Percentiles rank a stretch among this genome's conserved stretches.
phyloP scores from a whole-genome alignment of 2,888 invertebrate genomes.

The Lamellibrachia satsuma region DNA sequence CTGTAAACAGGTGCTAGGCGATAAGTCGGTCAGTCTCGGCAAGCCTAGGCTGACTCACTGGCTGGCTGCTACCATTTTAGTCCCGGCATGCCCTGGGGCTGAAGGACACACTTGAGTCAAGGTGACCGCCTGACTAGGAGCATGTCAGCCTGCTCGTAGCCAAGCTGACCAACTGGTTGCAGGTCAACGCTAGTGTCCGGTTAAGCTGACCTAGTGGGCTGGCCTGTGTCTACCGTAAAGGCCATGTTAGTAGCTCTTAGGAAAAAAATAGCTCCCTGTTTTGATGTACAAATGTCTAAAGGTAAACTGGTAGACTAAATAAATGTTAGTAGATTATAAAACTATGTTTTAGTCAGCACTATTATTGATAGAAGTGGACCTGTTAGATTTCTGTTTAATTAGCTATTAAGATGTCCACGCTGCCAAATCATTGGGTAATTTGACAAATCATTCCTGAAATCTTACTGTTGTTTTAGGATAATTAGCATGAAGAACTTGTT shows the following conservation, averaged over 20 bases:
- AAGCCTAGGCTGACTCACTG: background rate
- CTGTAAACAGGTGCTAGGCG: constrained; percentile 2
- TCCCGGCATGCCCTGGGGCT: background rate
- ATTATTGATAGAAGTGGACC: too few relatives aligned
- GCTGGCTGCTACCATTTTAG: background rate
- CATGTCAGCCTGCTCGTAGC: background rate
- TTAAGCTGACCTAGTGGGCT: background rate
- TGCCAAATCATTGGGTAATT: background rate
- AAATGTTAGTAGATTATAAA: background rate
- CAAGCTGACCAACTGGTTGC: background rate
- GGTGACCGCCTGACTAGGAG: background rate
- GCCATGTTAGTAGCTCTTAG: background rate
- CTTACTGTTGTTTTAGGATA: background rate
- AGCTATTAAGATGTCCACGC: background rate
- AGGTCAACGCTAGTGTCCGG: too few relatives aligned
- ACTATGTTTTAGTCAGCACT: background rate
- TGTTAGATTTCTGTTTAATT: background rate
- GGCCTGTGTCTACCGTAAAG: background rate
- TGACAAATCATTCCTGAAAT: background rate
- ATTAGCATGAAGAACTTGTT: too few relatives aligned
- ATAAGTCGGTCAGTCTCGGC: background rate
- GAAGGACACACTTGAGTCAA: constrained; percentile 8
- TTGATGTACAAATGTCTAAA: background rate
- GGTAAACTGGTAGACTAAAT: background rate
- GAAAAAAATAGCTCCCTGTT: background rate